Evolutionary conservation across 2,797 vertebrate genomes (phyloP), one percentile per base, ranked within the genome.

Genomic region (Coracias cyanogaster): DNA sequence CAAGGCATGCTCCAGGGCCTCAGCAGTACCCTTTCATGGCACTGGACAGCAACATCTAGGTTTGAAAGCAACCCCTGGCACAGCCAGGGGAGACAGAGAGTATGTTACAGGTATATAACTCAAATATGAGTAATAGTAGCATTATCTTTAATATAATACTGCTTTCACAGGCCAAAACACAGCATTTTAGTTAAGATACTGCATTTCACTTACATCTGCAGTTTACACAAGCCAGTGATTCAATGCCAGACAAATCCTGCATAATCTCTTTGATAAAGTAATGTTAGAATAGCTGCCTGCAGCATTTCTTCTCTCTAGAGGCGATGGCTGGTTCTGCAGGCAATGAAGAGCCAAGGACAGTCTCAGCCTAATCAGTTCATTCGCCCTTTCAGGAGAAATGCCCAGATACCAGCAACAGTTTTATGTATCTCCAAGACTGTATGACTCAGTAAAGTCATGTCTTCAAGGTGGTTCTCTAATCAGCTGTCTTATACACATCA

Each of bases 161-260:
- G 21, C 33, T 88, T 86, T 62, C 24, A 31, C 4, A 0, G 48
- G 58, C 55, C 45, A 45, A 89, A 94, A 35, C 33, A 54, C 33
- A 73, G 58, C 28, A 79, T 81, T 95, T 93, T 46, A 79, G 76
- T 71, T 66, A 91, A 94, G 77, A 86, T 35, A 29, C 58, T 76
- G 57, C 35, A 31, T 79, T 93, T 89, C 62, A 64, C 73, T 84
- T 93, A 66, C 89, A 93, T 91, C 85, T 94, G 94, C 76, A 93
- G 94, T 94, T 95, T 94, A 93, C 60, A 84, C 79, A 91, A 90
- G 51, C 64, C 73, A 73, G 45, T 80, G 85, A 79, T 89, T 95
- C 91, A 73, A 74, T 48, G 85, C 80, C 87, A 94, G 93, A 90
- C 93, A 93, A 90, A 84, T 86, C 6, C 37, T 90, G 82, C 73